A percentile compares a stretch with the other conserved stretches of the same genome.
phyloP scores from a whole-genome alignment of 2,888 invertebrate genomes.

The Ennomos fuscantarius region DNA sequence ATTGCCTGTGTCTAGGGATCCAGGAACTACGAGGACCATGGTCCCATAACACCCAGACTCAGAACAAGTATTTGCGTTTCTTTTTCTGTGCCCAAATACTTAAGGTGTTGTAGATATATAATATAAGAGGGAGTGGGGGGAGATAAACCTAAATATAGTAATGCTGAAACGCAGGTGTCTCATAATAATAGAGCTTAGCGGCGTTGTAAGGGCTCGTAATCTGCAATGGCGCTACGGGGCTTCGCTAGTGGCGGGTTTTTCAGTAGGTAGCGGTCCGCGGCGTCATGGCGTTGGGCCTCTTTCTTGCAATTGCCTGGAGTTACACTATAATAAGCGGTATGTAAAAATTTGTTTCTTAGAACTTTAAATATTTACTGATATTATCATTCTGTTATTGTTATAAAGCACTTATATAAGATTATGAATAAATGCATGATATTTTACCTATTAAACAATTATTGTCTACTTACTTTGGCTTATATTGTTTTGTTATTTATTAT shows the following conservation, averaged over 20 bases:
- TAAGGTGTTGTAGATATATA: not conserved
- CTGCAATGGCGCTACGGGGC: conserved; percentile 53
- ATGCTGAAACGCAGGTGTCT: conserved; percentile 44
- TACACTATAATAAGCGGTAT: conserved; percentile 76
- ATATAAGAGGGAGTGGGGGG: not conserved
- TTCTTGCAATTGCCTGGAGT: conserved; percentile 75
- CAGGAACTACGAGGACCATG: too few relatives aligned
- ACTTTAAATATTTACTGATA: too few relatives aligned
- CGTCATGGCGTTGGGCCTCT: conserved; percentile 70
- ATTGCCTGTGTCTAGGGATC: not conserved
- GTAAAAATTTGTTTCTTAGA: conserved; percentile 24
- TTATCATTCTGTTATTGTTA: too few relatives aligned
- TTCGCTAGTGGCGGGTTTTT: conserved; percentile 51
- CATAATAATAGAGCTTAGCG: conserved; percentile 57
- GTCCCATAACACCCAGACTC: too few relatives aligned
- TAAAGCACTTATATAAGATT: too few relatives aligned
- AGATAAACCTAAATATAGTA: conserved; percentile 37
- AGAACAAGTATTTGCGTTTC: too few relatives aligned
- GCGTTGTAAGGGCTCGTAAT: conserved; percentile 73
- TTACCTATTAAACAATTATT: too few relatives aligned
- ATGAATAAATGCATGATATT: too few relatives aligned
- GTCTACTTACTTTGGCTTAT: not conserved
- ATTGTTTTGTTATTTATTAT: conserved; percentile 11
- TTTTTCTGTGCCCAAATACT: too few relatives aligned
- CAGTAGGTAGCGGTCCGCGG: conserved; percentile 52